phyloP scores from a whole-genome alignment of 2,113 vertebrate genomes.

The Petroica traversi region DNA sequence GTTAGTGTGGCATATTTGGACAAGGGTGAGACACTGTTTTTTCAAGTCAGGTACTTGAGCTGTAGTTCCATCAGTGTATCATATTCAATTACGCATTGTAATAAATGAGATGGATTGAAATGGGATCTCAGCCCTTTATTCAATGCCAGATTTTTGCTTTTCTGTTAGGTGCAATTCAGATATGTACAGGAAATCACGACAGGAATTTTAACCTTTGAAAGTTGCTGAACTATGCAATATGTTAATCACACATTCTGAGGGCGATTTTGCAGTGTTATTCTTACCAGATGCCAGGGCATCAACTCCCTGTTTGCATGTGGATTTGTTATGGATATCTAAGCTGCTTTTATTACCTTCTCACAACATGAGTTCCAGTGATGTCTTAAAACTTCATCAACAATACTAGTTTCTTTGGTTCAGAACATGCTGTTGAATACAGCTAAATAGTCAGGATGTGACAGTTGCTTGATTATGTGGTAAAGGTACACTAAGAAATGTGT shows the following conservation, averaged over 20 bases:
- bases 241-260: not conserved
- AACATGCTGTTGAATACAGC: not conserved
- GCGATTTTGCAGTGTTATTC: constrained; percentile 23
- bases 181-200: not conserved
- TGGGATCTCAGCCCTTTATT: not conserved
- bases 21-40: not conserved
- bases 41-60: not conserved
- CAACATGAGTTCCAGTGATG: not conserved
- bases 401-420: not conserved
- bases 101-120: not conserved
- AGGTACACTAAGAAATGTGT: not conserved
- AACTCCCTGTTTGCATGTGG: not conserved
- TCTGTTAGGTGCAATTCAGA: not conserved
- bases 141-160: not conserved
- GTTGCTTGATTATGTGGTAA: not conserved
- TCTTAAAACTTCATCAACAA: not conserved
- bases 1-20: not conserved
- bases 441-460: not conserved
- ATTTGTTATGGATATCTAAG: not conserved
- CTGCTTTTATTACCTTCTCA: not conserved
- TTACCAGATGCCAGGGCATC: not conserved
- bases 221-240: not conserved
- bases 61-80: not conserved
- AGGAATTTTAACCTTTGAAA: not conserved
- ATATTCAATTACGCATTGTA: not conserved